phyloP scores from a whole-genome alignment of 2,888 invertebrate species.

The Himalopsyche japonica region DNA sequence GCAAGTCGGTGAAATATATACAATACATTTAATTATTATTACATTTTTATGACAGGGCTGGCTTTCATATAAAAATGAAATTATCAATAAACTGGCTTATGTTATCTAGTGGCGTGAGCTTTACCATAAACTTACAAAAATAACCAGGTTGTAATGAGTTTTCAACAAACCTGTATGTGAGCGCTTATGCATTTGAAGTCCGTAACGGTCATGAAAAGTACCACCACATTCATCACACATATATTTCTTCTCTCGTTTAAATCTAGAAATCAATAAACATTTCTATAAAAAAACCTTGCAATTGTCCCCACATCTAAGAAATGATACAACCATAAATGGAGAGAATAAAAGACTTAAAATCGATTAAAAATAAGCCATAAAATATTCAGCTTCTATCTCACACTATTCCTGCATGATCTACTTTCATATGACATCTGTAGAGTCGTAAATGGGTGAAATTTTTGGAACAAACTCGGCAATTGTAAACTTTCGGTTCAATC shows the following conservation, averaged over 20 bases:
- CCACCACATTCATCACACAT: constrained; percentile 32
- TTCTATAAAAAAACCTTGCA: no score
- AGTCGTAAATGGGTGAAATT: constrained; percentile 6
- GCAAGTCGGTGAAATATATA: no score
- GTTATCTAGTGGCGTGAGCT: no score
- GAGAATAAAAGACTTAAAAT: no score
- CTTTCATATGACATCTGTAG: constrained; percentile 21
- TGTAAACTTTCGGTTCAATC: not conserved
- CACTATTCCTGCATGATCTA: constrained; percentile 14
- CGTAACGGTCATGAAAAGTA: constrained; percentile 29
- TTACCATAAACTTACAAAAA: no score
- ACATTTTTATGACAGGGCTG: no score
- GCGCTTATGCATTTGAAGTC: constrained; percentile 24
- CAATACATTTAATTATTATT: no score
- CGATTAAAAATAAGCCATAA: not conserved
- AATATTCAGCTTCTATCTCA: not conserved
- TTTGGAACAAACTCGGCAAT: constrained; percentile 17
- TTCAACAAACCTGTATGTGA: constrained; percentile 27
- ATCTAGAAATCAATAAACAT: constrained; percentile 12
- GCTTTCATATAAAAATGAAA: no score
- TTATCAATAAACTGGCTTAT: no score
- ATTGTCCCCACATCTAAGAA: no score
- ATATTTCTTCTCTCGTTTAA: constrained; percentile 15
- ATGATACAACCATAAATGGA: no score
- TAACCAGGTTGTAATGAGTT: not conserved